Evolutionary conservation across 2,113 vertebrate species (phyloP).

Genomic region (Pipra filicauda): DNA sequence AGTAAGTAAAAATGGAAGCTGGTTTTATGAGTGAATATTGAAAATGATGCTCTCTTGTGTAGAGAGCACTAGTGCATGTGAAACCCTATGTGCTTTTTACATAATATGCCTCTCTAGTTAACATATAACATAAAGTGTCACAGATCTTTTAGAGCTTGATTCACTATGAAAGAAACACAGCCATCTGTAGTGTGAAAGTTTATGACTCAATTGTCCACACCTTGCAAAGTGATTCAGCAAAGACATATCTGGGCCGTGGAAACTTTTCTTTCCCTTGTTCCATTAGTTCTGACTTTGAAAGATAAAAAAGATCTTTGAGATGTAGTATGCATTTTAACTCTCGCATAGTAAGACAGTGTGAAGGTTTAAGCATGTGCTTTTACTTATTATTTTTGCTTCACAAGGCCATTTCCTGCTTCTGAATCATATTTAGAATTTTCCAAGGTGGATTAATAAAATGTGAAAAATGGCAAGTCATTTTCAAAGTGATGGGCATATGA

Average conservation of each 20-base stretch:
- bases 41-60: slow-evolving; percentile 62
- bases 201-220: slow-evolving; percentile 32
- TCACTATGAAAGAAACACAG: slow-evolving; percentile 37
- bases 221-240: slow-evolving; percentile 50
- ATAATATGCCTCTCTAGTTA: slow-evolving; percentile 62
- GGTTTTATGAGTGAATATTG: slow-evolving; percentile 41
- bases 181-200: slow-evolving; percentile 13
- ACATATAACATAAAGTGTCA: slow-evolving; percentile 69
- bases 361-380: not conserved
- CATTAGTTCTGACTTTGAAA: not conserved
- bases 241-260: slow-evolving; percentile 51
- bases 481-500: slow-evolving; percentile 17
- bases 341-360: not conserved
- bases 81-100: slow-evolving; percentile 65
- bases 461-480: slow-evolving; percentile 60
- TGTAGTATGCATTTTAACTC: not conserved
- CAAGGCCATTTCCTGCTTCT: not conserved
- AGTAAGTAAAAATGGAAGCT: slow-evolving; percentile 28
- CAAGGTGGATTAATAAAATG: slow-evolving; percentile 8
- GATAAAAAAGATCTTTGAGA: not conserved
- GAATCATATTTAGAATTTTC: slow-evolving; percentile 8
- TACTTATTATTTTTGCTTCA: slow-evolving; percentile 4
- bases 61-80: slow-evolving; percentile 58
- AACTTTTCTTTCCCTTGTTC: slow-evolving; percentile 7
- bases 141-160: slow-evolving; percentile 42